A percentile compares a stretch with the other conserved stretches of the same genome.
Conservation (phyloP, 2,888 invertebrate species). For the Pyrochroa serraticornis region DNA sequence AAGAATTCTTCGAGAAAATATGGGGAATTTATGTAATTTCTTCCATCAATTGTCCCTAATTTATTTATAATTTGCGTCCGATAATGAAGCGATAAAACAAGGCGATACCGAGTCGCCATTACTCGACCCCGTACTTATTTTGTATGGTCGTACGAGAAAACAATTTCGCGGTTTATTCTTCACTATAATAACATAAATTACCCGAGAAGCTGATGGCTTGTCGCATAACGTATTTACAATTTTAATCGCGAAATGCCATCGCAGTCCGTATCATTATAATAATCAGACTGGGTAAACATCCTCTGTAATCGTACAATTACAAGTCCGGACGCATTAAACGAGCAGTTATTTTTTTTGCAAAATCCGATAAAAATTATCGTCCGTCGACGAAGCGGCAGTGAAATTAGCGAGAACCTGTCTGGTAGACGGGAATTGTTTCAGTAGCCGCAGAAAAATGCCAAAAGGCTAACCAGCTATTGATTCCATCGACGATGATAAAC, state of each 20-base stretch:
- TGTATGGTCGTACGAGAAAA: slow-evolving; percentile 33
- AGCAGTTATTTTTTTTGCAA: slow-evolving; percentile 5
- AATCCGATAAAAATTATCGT: slow-evolving; percentile 21
- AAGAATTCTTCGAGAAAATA: too few relatives aligned
- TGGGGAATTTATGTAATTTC: too few relatives aligned
- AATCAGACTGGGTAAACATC: slow-evolving; percentile 41
- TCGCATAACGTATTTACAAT: slow-evolving; percentile 42
- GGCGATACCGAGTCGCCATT: slow-evolving; percentile 9
- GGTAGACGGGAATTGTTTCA: not conserved
- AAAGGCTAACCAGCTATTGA: too few relatives aligned
- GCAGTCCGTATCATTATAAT: slow-evolving; percentile 44
- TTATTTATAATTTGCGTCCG: slow-evolving; percentile 5
- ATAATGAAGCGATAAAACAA: slow-evolving; percentile 10
- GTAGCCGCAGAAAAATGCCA: not conserved
- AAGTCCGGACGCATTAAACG: slow-evolving; percentile 32
- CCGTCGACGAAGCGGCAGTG: slow-evolving; percentile 7
- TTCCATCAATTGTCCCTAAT: not conserved
- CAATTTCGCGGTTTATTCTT: slow-evolving; percentile 36
- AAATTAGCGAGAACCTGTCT: slow-evolving; percentile 8
- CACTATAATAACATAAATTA: slow-evolving; percentile 35
- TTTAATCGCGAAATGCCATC: slow-evolving; percentile 45
- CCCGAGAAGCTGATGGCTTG: slow-evolving; percentile 30
- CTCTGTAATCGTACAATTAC: slow-evolving; percentile 49
- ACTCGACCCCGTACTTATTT: slow-evolving; percentile 5
- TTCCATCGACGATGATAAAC: not conserved